Conservation (phyloP, 1,140 invertebrate genomes). For the Drosophila setifemur region DNA sequence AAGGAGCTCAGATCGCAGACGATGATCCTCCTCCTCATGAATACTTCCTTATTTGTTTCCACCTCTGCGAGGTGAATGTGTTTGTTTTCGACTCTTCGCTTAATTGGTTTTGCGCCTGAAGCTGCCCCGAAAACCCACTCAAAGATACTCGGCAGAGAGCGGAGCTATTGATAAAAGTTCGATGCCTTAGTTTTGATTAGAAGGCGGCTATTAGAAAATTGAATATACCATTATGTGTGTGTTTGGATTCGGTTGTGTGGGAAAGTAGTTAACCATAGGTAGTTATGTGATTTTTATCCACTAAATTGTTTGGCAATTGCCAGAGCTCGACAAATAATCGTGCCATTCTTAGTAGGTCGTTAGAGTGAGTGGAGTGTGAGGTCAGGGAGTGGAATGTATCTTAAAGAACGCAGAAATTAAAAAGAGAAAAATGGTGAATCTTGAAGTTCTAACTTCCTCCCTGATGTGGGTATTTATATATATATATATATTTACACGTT, state of each 20-base stretch:
- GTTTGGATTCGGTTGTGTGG: conserved; percentile 21
- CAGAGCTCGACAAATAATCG: conserved; percentile 24
- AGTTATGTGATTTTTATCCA: conserved; percentile 37
- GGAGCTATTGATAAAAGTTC: conserved; percentile 32
- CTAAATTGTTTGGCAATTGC: conserved; percentile 12
- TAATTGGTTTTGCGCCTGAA: conserved; percentile 78
- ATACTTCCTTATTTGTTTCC: conserved; percentile 73
- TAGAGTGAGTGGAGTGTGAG: conserved; percentile 7
- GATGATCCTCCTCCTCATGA: conserved; percentile 48
- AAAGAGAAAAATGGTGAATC: too few relatives aligned
- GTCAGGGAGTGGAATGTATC: conserved; percentile 3
- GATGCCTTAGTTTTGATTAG: conserved; percentile 78
- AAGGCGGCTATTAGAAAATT: conserved; percentile 77
- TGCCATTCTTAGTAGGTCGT: conserved; percentile 42
- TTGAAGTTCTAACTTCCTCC: too few relatives aligned
- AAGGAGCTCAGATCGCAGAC: conserved; percentile 41
- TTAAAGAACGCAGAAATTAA: too few relatives aligned
- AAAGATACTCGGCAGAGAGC: conserved; percentile 19
- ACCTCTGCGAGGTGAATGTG: conserved; percentile 17
- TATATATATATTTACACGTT: too few relatives aligned
- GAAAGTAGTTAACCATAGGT: conserved; percentile 49
- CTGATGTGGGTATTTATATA: too few relatives aligned
- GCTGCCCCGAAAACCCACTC: conserved; percentile 19
- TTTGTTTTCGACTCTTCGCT: conserved; percentile 50
- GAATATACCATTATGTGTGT: conserved; percentile 43